Base-by-base conservation (phyloP, 1,140 invertebrate species). In the Scylla paramamosain region DNA sequence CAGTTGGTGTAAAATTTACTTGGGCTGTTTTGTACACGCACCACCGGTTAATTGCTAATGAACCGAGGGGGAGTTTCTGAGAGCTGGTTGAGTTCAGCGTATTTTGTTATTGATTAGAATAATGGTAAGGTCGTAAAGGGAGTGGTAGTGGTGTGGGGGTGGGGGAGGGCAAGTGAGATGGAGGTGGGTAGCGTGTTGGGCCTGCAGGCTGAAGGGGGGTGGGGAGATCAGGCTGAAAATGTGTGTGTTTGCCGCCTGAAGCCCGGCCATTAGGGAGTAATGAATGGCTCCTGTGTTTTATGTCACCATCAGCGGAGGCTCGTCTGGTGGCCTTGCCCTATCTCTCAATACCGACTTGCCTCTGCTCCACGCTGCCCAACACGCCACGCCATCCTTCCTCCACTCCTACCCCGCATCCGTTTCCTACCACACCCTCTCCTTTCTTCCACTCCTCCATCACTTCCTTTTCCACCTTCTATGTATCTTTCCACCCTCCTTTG, bases 191-290 rank as follows among this genome's bases (percentile, higher is more conserved):
- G 39, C 39, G 39, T 39, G 39, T 39, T 12, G 52, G 52, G 10
- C 12, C 52, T 16, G 52, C 52, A 20, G 12, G 10, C 1, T 59
- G 52, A n/a, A n/a, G n/a, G n/a, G 67, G 67, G 67, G 67, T n/a
- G 25, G n/a, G 67, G 8, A 20, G 25, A 7, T 29, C 6, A 10
- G 31, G 86, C 16, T 88, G 32, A 45, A 46, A 88, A 88, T 45
- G n/a, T 88, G 86, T 88, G 86, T 88, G 84, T 88, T 88, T 10
- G 86, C 45, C 86, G 86, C 86, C 86, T 88, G 86, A 88, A 88
- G 86, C 31, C 29, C 86, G 86, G 29, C 86, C 31, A 88, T 88
- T 88, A 88, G 31, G n/a, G 86, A 46, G 86, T 88, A 88, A 88
- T 88, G 86, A 88, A 88, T 88, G 86, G 31, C 32, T 46, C 10